Evolutionary conservation across 1,140 invertebrate species (phyloP).

Genomic region (Scaptomyza montana): DNA sequence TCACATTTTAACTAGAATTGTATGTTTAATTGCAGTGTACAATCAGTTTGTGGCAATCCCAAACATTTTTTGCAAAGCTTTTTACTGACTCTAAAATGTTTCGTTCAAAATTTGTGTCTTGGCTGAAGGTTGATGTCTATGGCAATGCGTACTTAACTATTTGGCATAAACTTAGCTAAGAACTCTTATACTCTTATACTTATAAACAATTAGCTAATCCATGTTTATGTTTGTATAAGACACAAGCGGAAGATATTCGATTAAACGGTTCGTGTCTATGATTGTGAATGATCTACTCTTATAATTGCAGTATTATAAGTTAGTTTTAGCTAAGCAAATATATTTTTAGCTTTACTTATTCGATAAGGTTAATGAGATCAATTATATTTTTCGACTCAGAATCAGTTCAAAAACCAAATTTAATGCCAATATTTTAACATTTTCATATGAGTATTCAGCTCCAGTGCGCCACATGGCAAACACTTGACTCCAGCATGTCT

Average conservation of each 20-base stretch:
- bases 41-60: conserved; percentile 23
- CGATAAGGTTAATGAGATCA: no score
- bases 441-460: no score
- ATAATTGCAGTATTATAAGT: no score
- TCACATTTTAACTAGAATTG: neutral
- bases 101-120: conserved; percentile 7
- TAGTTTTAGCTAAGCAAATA: no score
- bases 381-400: no score
- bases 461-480: conserved; percentile 31
- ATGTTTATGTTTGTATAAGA: neutral
- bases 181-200: neutral
- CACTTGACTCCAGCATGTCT: conserved; percentile 53
- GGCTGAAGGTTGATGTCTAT: conserved; percentile 17
- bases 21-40: neutral
- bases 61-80: neutral
- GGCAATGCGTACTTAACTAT: neutral
- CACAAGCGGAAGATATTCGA: neutral
- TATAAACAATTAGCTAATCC: no score
- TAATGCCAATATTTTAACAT: neutral
- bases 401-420: no score
- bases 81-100: neutral
- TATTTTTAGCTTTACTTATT: no score
- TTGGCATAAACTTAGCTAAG: neutral
- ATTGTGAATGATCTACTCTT: no score
- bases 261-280: neutral